These are phyloP conservation scores for Poecile atricapillus DNA, from an alignment of 2,113 vertebrate genomes.

Conservation along the genomic window DNA sequence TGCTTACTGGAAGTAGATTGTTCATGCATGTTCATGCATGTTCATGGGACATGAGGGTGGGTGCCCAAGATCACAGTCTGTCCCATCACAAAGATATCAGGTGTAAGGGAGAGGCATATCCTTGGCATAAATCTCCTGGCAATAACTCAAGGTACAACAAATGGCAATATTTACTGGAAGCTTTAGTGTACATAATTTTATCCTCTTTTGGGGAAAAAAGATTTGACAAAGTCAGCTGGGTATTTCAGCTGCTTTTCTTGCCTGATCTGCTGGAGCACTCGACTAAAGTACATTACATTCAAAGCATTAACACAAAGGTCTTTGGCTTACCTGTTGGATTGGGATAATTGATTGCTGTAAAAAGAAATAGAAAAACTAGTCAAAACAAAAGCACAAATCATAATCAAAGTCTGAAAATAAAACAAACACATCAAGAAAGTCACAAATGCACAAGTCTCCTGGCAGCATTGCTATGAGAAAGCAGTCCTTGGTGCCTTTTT, in stretches of 20 bases:
- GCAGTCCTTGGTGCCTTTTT: not conserved
- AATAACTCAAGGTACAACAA: not conserved
- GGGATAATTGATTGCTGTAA: conserved; percentile 68
- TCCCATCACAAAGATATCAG: not conserved
- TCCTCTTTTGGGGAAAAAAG: not conserved
- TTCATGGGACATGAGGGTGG: not conserved
- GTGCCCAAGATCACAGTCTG: not conserved
- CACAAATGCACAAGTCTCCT: not conserved
- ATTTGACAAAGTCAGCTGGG: not conserved
- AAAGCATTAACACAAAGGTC: not conserved
- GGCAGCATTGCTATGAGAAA: not conserved
- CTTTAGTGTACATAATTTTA: not conserved
- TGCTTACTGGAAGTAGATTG: not conserved
- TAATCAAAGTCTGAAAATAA: not conserved
- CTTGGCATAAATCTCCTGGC: not conserved
- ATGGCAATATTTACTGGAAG: not conserved
- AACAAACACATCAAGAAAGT: not conserved
- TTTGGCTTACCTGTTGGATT: conserved; percentile 65
- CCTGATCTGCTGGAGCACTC: not conserved
- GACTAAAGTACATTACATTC: not conserved
- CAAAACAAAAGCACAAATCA: conserved; percentile 7
- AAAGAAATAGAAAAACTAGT: conserved; percentile 50
- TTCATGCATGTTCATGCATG: not conserved
- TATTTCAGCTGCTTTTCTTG: not conserved
- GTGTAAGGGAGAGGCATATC: not conserved